Base-by-base conservation (phyloP, 2,888 invertebrate species). In the Linnaemya vulpina region DNA sequence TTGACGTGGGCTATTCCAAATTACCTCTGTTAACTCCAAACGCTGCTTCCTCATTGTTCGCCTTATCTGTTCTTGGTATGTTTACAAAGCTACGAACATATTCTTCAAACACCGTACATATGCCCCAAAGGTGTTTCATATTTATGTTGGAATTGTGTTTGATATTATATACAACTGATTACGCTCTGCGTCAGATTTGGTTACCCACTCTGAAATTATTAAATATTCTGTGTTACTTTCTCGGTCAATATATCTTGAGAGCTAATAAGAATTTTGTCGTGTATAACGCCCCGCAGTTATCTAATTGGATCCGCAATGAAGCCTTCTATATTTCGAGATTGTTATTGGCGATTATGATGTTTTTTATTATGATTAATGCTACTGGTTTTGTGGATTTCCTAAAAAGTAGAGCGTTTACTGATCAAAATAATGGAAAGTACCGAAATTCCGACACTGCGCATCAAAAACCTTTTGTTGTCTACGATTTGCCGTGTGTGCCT, bases 161-260 rank as follows among this genome's bases (percentile, higher is more conserved):
- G 2, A 87, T 88, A 13, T 62, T 90, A 3, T 89, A 87, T 62
- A 76, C 87, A 46, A 86, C 87, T 5, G 89, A 90, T 79, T 71
- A 89, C 9, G 20, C 89, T 10, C 43, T 90, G 43, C 87, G 89
- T 22, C 87, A 89, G 51, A 43, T 89, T 20, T 90, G 90, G 90
- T 86, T 90, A 49, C 89, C 89, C 10, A 65, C 87, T 43, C 75
- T 90, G 25, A 87, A 86, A 40, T 22, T 87, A 8, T 77, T 89
- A 35, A 84, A 89, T 65, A 82, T 68, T 15, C 15, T 86, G 5
- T 89, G 89, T 35, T 70, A 86, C n/a, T 87, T 86, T 20, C 13
- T 88, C n/a, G 87, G 86, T 9, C 87, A 86, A 15, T 86, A 87
- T 49, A 58, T 89, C 15, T 25, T 89, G n/a, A 81, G 84, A 11